phyloP scores from a whole-genome alignment of 2,113 vertebrate genomes.

The Callopanchax toddi region DNA sequence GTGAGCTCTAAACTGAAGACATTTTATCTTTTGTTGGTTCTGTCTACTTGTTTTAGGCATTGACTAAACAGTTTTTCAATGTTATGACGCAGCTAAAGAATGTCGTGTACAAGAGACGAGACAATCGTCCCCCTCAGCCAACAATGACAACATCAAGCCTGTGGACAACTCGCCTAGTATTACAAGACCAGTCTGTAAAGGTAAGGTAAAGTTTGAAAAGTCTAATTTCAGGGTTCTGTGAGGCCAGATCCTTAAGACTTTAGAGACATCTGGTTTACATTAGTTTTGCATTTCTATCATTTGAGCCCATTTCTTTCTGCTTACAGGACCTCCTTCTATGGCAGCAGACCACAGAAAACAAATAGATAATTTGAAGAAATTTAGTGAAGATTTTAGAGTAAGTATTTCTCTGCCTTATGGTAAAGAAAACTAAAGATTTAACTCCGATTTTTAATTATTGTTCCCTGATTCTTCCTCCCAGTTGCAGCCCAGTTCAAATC shows the following conservation, averaged over 20 bases:
- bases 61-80: background rate
- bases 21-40: too few species aligned
- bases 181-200: slow-evolving; percentile 91
- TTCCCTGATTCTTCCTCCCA: slow-evolving; percentile 48
- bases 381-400: slow-evolving; percentile 98
- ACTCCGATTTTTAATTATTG: too few species aligned
- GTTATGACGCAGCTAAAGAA: slow-evolving; percentile 87
- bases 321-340: slow-evolving; percentile 86
- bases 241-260: background rate
- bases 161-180: slow-evolving; percentile 87
- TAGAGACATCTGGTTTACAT: background rate
- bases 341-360: slow-evolving; percentile 96
- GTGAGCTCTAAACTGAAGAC: slow-evolving; percentile 65
- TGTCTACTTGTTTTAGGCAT: background rate
- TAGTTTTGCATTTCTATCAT: background rate
- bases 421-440: background rate
- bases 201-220: slow-evolving; percentile 66
- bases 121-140: slow-evolving; percentile 89
- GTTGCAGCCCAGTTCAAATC: slow-evolving; percentile 93
- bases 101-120: slow-evolving; percentile 91
- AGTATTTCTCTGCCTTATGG: slow-evolving; percentile 58
- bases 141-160: slow-evolving; percentile 92
- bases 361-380: slow-evolving; percentile 99
- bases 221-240: background rate
- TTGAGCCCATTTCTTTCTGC: background rate